phyloP scores from a whole-genome alignment of 2,113 vertebrate genomes.

The Holacanthus passer region DNA sequence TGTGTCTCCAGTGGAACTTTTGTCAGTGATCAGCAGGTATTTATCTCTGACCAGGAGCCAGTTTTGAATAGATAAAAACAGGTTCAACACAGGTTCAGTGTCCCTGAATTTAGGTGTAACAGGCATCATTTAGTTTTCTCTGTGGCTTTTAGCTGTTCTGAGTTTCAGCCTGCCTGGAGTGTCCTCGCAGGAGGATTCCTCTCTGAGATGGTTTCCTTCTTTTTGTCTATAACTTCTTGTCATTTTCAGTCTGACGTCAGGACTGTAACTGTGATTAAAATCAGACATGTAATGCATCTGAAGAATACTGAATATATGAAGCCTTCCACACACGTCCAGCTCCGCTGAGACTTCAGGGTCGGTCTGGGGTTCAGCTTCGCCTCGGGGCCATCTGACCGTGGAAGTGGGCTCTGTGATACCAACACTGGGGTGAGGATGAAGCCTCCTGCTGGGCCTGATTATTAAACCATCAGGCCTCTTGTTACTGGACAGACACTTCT shows the following conservation, averaged over 20 bases:
- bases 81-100: too few relatives aligned
- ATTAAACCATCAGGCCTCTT: background rate
- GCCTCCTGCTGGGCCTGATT: conserved; percentile 3
- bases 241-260: accelerated
- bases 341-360: conserved; percentile 26
- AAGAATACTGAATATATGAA: conserved; percentile 18
- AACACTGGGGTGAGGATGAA: background rate
- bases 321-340: conserved; percentile 8
- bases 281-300: conserved; percentile 14
- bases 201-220: background rate
- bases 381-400: conserved; percentile 29
- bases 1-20: background rate
- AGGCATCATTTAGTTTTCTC: too few relatives aligned
- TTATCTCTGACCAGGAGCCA: background rate
- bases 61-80: background rate
- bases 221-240: background rate
- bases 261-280: conserved; percentile 37
- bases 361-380: background rate
- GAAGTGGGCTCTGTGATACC: background rate
- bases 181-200: background rate
- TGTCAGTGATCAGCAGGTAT: background rate
- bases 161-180: background rate
- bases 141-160: background rate
- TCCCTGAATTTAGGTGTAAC: too few relatives aligned
- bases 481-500: background rate